Evolutionary conservation across 30 jellyfish, hydroid and myxozoan species (phyloP).

Genomic region (Pelagia noctiluca): DNA sequence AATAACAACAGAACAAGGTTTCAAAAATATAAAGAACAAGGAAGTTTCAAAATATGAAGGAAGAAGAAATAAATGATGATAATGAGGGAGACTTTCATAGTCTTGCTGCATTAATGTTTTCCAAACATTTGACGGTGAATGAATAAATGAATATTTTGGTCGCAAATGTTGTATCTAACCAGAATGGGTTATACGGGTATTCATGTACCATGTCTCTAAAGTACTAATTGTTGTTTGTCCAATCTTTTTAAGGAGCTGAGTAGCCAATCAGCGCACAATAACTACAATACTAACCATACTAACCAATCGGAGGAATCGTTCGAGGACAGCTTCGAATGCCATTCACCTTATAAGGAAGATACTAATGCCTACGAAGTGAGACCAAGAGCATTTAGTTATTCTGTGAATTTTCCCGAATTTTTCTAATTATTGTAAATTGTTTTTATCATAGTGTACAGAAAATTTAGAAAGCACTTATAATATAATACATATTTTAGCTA

Average conservation of each 20-base stretch:
- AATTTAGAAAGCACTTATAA: neutral
- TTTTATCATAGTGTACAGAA: neutral
- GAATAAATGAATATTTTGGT: too few relatives aligned
- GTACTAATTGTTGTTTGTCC: neutral
- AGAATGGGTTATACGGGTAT: too few relatives aligned
- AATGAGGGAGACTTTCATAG: too few relatives aligned
- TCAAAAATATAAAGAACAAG: too few relatives aligned
- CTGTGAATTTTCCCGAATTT: neutral
- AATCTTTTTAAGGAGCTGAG: neutral
- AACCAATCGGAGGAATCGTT: slow-evolving; percentile 21
- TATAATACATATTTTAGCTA: neutral
- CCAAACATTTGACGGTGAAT: too few relatives aligned
- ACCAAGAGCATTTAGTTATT: neutral
- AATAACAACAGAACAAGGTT: too few relatives aligned
- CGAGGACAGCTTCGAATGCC: neutral
- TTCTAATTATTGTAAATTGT: neutral
- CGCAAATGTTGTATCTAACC: too few relatives aligned
- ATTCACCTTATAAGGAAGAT: neutral
- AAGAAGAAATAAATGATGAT: too few relatives aligned
- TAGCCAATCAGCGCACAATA: slow-evolving; percentile 7
- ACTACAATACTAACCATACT: slow-evolving; percentile 14
- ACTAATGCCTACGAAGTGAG: neutral
- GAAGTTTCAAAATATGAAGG: too few relatives aligned
- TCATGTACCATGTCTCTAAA: neutral
- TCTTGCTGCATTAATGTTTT: too few relatives aligned